Conservation (phyloP, 2,888 invertebrate species). For the Synanthedon myopaeformis region DNA sequence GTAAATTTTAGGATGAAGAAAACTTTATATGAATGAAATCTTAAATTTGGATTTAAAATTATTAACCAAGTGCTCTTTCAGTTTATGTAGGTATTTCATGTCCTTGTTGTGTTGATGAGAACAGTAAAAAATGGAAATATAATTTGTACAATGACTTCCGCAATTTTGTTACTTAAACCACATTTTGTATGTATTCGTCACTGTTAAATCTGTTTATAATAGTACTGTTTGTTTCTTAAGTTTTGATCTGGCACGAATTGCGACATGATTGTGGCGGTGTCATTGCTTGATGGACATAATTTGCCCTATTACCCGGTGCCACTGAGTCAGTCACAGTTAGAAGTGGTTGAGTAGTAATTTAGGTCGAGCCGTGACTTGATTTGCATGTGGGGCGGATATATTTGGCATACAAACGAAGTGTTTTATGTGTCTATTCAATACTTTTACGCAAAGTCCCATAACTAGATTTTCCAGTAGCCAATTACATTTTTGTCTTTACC, state of each 20-base stretch:
- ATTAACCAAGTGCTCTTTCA: too few species aligned
- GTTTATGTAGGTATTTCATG: too few species aligned
- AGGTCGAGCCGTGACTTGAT: conserved; percentile 61
- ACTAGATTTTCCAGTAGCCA: conserved; percentile 28
- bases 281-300: conserved; percentile 48
- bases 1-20: too few species aligned
- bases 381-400: conserved; percentile 52
- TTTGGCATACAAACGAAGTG: conserved; percentile 33
- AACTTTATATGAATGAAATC: too few species aligned
- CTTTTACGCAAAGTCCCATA: conserved; percentile 34
- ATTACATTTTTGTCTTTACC: conserved; percentile 3
- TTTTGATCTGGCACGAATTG: conserved; percentile 40
- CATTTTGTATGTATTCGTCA: conserved; percentile 33
- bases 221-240: conserved; percentile 36
- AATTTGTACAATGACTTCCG: conserved; percentile 23
- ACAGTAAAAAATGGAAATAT: conserved; percentile 10
- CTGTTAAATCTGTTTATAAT: conserved; percentile 62
- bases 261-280: conserved; percentile 42
- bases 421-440: conserved; percentile 43
- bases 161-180: conserved; percentile 21
- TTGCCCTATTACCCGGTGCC: conserved; percentile 37
- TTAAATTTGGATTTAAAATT: too few species aligned
- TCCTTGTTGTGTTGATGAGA: too few species aligned
- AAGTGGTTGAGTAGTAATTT: conserved; percentile 44
- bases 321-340: conserved; percentile 36